Evolutionary conservation across 2,888 invertebrate species (phyloP), one percentile per base, ranked within the genome.

Genomic region (Amiota communis): DNA sequence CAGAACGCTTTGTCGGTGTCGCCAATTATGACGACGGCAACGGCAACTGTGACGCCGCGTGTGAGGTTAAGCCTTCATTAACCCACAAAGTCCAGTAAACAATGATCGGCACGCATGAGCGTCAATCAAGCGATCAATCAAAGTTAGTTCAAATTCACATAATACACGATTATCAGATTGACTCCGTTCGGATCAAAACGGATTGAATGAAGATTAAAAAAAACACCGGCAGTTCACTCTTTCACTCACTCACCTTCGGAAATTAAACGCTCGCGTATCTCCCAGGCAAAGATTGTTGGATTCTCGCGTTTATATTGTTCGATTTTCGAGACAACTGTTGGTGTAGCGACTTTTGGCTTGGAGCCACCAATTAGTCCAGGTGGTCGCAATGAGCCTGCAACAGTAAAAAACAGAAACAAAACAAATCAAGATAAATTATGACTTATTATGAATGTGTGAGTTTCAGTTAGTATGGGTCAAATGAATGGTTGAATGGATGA

Each of bases 231-330:
- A 51, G 23, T 48, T 23, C 15, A 46, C 48, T 11, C 17, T 9
- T n/a, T 15, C 47, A 48, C 47, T 17, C 49, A 85, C 91, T 93
- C 92, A 98, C 98, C 97, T 94, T 98, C 98, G 75, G 96, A 96
- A 87, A 98, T 97, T 76, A 98, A 94, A 89, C 97, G 93, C 91
- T 98, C 98, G 71, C 98, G 92, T 82, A 98, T 98, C 92, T 98
- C 98, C 98, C 98, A 98, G 23, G 98, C 98, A 90, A 98, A 98
- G 87, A 98, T 98, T 75, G 98, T 98, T 8, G 98, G 98, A 90
- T 98, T 98, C 90, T 98, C 98, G 82, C 97, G 91, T 91, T 98
- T 98, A 92, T 98, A 98, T 90, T 98, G 97, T 90, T 98, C 98
- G 87, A 98, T 98, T 92, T 98, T 98, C 77, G 97, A 95, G 75